Evolutionary conservation across 2,888 invertebrate genomes (phyloP).

Genomic region (Trichacis sp.): DNA sequence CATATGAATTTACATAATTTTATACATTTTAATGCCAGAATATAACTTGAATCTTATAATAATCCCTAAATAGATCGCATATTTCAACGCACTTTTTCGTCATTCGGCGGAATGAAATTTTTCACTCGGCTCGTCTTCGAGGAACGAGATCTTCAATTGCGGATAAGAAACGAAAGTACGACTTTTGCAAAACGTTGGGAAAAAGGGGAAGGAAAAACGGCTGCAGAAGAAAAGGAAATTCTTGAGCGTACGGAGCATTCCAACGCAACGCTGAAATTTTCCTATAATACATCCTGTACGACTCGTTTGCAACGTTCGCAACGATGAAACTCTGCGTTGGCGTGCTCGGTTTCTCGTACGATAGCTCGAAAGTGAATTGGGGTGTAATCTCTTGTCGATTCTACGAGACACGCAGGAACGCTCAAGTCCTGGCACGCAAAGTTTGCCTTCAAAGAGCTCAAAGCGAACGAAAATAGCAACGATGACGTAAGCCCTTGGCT

Average conservation of each 20-base stretch:
- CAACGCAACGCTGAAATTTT: neutral
- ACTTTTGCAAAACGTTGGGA: no score
- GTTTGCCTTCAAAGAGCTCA: neutral
- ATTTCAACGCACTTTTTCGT: no score
- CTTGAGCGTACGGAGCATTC: neutral
- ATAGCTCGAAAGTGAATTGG: constrained; percentile 1
- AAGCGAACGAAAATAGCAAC: constrained; percentile 1
- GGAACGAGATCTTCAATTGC: no score
- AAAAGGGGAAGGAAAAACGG: no score
- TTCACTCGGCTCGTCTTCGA: no score
- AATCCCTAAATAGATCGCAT: no score
- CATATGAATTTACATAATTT: no score
- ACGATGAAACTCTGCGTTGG: neutral
- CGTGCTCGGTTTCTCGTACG: neutral
- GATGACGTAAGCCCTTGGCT: constrained; percentile 8
- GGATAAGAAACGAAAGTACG: no score
- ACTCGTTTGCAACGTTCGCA: no score
- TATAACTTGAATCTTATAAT: no score
- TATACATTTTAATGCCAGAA: no score
- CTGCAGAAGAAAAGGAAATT: neutral
- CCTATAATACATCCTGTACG: neutral
- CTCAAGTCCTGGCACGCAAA: neutral
- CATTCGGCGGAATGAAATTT: no score
- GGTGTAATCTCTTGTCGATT: constrained; percentile 1
- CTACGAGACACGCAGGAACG: neutral